These are phyloP conservation scores for Nephrotoma flavescens DNA, from an alignment of 2,888 invertebrate species.

Conservation along the genomic window DNA sequence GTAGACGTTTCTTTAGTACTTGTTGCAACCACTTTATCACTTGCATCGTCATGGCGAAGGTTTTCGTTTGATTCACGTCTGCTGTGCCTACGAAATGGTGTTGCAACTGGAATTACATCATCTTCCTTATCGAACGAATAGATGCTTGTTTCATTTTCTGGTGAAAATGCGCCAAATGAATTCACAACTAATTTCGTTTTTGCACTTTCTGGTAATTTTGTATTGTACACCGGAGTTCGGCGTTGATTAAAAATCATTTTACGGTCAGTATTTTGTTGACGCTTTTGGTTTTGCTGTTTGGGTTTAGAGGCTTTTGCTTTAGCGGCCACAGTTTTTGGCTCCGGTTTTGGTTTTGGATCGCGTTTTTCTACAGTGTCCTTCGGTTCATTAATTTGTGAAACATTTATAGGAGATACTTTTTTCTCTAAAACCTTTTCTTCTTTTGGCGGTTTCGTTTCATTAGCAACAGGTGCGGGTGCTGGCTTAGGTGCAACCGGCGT, in stretches of 20 bases:
- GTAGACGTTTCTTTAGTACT: conserved; percentile 9
- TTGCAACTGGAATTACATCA: conserved; percentile 37
- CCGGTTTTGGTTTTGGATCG: not conserved
- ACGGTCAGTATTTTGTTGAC: conserved; percentile 14
- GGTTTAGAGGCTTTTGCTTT: not conserved
- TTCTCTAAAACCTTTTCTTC: not conserved
- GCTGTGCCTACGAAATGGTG: conserved; percentile 40
- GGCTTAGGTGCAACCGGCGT: conserved; percentile 3
- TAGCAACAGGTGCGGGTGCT: not conserved
- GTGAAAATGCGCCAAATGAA: conserved; percentile 39
- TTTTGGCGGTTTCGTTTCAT: not conserved
- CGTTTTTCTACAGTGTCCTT: not conserved
- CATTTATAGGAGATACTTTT: not conserved
- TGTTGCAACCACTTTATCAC: conserved; percentile 15
- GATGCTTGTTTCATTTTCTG: conserved; percentile 52
- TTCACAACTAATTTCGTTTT: conserved; percentile 18
- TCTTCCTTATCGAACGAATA: conserved; percentile 57
- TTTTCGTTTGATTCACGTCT: conserved; percentile 30
- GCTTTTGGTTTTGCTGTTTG: conserved; percentile 7
- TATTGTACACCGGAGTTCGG: conserved; percentile 40
- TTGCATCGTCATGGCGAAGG: conserved; percentile 15
- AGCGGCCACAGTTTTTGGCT: not conserved
- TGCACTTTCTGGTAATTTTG: conserved; percentile 37
- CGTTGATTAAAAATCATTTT: conserved; percentile 32
- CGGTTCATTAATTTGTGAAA: conserved; percentile 2